phyloP scores from a whole-genome alignment of 2,888 invertebrate genomes.

The Drosophila mettleri region DNA sequence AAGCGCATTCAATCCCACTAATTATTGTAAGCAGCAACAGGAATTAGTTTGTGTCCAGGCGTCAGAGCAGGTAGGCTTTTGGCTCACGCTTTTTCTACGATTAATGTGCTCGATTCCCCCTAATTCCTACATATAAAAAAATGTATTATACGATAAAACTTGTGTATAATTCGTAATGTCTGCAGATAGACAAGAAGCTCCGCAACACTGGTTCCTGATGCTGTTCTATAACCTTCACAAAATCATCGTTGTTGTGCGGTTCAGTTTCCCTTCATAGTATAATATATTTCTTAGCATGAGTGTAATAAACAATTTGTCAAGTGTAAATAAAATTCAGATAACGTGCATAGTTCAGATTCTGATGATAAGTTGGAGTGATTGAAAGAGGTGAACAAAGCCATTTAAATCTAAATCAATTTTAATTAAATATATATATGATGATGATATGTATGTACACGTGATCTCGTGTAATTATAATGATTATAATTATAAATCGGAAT shows the following conservation, averaged over 20 bases:
- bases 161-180: conserved; percentile 19
- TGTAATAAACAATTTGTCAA: background rate
- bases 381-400: background rate
- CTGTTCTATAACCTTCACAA: background rate
- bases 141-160: conserved; percentile 26
- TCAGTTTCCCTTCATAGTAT: background rate
- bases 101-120: conserved; percentile 2
- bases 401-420: background rate
- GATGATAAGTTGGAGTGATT: background rate
- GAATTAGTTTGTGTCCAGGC: conserved; percentile 67
- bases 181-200: conserved; percentile 20
- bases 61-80: conserved; percentile 44
- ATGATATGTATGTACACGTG: background rate
- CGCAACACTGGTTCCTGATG: conserved; percentile 14
- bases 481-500: background rate
- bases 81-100: conserved; percentile 1
- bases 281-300: background rate
- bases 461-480: background rate
- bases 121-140: conserved; percentile 24
- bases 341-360: background rate
- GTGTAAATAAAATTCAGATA: background rate
- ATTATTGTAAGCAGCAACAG: conserved; percentile 60
- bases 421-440: background rate
- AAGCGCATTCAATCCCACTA: conserved; percentile 15
- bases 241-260: background rate